Evolutionary conservation across 2,797 vertebrate species (phyloP), one percentile per base, ranked within the genome.

Genomic region (Manis crassicaudata): DNA sequence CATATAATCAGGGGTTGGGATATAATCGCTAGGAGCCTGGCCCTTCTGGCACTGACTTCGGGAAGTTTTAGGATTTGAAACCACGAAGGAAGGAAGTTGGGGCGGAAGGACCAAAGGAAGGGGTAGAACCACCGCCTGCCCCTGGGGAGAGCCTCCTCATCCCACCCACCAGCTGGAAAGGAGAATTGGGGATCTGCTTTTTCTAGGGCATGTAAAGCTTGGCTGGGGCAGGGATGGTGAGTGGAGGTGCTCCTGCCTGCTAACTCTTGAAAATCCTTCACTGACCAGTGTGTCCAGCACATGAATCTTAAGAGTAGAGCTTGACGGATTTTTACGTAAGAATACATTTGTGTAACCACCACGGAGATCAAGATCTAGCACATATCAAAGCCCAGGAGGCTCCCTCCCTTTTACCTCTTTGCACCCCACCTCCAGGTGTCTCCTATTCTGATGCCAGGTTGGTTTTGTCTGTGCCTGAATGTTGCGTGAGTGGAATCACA

Each of bases 71-170:
- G 46, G 46, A 46, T 70, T 50, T 75, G 21, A 79, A 88, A 32
- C 3, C 0, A 70, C 89, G 89, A 77, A 87, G 95, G 89, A 77
- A 87, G 95, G 73, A 84, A 95, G 67, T 70, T 4, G 9, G 50
- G 40, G 46, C 4, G 14, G 67, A 27, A 70, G 50, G 40, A 65
- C 17, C 25, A 60, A 50, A 27, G 73, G 32, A 23, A 52, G 16
- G 12, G 14, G 13, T 14, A 54, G 37, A 63, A 43, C 73, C 17
- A 0, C 10, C 3, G 1, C n/a, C 18, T 0, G 13, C 21, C 56
- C 56, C 37, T 9, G 35, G 29, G n/a, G 21, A 84, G 58, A 90
- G 17, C 11, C 6, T 37, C 18, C 14, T 23, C 16, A 8, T 3
- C n/a, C 35, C 16, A 18, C 46, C 12, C 11, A 5, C 3, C 18